phyloP scores from a whole-genome alignment of 2,888 invertebrate species.

The Osmoderma eremita region DNA sequence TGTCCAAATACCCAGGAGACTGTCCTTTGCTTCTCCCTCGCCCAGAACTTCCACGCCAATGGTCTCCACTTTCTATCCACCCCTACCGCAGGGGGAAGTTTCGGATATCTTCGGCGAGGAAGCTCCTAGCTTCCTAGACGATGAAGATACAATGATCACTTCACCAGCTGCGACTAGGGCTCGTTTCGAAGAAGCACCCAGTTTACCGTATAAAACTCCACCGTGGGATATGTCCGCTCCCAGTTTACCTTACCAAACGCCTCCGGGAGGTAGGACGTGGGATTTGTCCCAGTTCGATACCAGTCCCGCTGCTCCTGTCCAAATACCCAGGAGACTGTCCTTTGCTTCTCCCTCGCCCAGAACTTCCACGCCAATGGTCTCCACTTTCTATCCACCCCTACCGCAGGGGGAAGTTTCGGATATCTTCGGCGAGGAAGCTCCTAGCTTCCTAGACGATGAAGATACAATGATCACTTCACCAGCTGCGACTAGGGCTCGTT shows the following conservation, averaged over 20 bases:
- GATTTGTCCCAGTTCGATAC: background rate
- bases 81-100: constrained; percentile 10
- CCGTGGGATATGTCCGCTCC: constrained; percentile 21
- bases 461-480: constrained; percentile 22
- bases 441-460: constrained; percentile 25
- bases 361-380: background rate
- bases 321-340: background rate
- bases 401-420: constrained; percentile 23
- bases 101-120: constrained; percentile 27
- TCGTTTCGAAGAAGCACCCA: constrained; percentile 23
- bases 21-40: background rate
- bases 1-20: background rate
- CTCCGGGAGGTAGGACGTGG: background rate
- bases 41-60: background rate
- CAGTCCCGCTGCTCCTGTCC: background rate
- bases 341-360: background rate
- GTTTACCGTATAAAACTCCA: constrained; percentile 41
- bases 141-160: constrained; percentile 23
- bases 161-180: background rate
- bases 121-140: constrained; percentile 24
- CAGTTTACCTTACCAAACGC: constrained; percentile 41
- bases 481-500: background rate
- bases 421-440: constrained; percentile 27
- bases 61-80: background rate
- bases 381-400: background rate